Percentiles rank a stretch among this genome's conserved stretches.
Conservation (phyloP, 2,797 vertebrate genomes). For the Thamnophis elegans region DNA sequence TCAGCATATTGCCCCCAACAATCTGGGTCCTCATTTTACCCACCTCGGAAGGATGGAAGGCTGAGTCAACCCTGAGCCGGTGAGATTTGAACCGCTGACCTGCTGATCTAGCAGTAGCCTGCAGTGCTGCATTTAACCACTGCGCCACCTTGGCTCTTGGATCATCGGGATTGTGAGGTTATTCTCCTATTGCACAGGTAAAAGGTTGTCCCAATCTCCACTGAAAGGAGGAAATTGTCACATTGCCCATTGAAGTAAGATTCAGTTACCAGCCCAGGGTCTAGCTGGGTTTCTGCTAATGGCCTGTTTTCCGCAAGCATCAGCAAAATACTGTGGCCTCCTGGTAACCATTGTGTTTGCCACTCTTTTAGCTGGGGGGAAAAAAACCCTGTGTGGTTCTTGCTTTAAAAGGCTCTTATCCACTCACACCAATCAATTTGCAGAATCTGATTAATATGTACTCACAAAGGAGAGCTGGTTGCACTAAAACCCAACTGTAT, state of each 20-base stretch:
- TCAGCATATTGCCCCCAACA: too few species aligned
- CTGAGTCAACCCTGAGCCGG: too few species aligned
- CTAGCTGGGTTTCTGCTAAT: not conserved
- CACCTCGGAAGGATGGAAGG: too few species aligned
- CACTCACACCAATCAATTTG: not conserved
- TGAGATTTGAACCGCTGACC: too few species aligned
- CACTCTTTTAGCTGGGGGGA: not conserved
- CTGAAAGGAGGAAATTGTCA: not conserved
- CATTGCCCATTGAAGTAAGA: not conserved
- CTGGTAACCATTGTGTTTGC: not conserved
- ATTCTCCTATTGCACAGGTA: not conserved
- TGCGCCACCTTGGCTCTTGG: too few species aligned
- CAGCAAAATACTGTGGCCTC: not conserved
- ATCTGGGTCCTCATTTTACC: too few species aligned
- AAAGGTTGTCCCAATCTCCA: not conserved
- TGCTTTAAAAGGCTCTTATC: not conserved
- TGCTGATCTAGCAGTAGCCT: too few species aligned
- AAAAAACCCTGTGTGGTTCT: not conserved
- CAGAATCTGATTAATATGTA: constrained; percentile 4
- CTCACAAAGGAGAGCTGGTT: not conserved
- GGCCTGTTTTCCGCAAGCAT: not conserved
- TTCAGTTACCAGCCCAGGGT: not conserved
- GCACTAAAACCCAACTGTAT: not conserved
- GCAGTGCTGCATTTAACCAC: too few species aligned
- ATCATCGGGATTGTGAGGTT: not conserved